Base-by-base conservation (phyloP, 1,140 invertebrate genomes). In the Trichomalopsis sarcophagae region DNA sequence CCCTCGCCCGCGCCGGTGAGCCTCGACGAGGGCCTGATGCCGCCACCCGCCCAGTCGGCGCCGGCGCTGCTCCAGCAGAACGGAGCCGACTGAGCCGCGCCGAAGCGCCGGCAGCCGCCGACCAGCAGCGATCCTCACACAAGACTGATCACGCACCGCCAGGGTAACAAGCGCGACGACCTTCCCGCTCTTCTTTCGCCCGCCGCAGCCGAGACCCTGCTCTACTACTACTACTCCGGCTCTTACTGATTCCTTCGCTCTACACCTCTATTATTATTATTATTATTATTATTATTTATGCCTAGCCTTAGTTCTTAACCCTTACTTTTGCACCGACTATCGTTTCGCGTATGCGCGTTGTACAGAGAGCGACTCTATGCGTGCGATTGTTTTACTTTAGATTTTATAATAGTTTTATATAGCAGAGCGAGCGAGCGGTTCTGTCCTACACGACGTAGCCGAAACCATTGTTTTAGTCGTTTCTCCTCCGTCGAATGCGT, bases 61-160 rank as follows among this genome's bases (percentile, higher is more conserved):
- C 91, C 92, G 0, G 89, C 92, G 84, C 86, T 92, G 44, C 87
- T 93, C 0, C 92, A 93, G 62, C 92, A 93, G 74, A 93, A 93
- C 75, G 92, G 92, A 14, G 88, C 91, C 76, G 91, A 92, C 87
- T 93, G 87, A 85, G 78, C 73, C 3, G 0, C 23, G 74, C 69
- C 5, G 23, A 68, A 33, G 9, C 73, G 7, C 27, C 75, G 23
- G 47, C 62, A 36, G 50, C 69, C 69, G 62, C 23, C 27, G 10
- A n/a, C 40, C 10, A 44, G 7, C 10, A 44, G 40, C 7, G 21
- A 40, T 84, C 77, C 87, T 80, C 87, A 86, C 73, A 87, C 87
- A 90, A 90, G 89, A 90, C 89, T 90, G 89, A 90, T 87, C 82
- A 66, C 80, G 44, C 87, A 89, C 85, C 86, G 82, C 82, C 86